These are phyloP conservation scores for Cathartes aura DNA, from an alignment of 2,113 vertebrate species.

Conservation along the genomic window DNA sequence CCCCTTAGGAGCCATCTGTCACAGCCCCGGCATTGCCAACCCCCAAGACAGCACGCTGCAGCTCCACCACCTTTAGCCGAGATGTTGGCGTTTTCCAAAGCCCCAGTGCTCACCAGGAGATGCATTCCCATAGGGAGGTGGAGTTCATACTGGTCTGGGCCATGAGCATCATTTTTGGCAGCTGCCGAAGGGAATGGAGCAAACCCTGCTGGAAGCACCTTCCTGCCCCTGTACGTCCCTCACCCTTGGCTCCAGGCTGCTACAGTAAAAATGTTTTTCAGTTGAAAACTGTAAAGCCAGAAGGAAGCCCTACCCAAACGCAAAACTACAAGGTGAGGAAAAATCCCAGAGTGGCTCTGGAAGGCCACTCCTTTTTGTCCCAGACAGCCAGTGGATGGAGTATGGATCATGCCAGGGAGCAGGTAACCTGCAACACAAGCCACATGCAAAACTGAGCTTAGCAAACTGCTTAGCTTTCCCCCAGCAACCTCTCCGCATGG, in stretches of 20 bases:
- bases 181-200: background rate
- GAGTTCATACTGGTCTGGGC: background rate
- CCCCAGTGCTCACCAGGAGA: background rate
- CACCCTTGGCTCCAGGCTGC: background rate
- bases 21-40: rapidly evolving
- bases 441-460: background rate
- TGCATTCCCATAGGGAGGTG: background rate
- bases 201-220: background rate
- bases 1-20: background rate
- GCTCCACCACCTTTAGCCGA: background rate
- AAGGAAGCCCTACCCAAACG: background rate
- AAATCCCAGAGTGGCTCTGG: background rate
- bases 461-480: background rate
- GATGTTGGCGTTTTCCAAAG: background rate
- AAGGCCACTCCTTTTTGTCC: background rate
- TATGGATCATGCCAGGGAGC: background rate
- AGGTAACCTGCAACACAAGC: background rate
- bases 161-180: background rate
- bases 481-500: background rate
- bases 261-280: background rate
- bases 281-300: background rate
- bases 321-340: background rate
- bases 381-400: background rate
- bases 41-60: background rate
- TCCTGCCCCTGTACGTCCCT: background rate